phyloP scores from a whole-genome alignment of 1,140 invertebrate genomes.

The Phenacoccus solenopsis region DNA sequence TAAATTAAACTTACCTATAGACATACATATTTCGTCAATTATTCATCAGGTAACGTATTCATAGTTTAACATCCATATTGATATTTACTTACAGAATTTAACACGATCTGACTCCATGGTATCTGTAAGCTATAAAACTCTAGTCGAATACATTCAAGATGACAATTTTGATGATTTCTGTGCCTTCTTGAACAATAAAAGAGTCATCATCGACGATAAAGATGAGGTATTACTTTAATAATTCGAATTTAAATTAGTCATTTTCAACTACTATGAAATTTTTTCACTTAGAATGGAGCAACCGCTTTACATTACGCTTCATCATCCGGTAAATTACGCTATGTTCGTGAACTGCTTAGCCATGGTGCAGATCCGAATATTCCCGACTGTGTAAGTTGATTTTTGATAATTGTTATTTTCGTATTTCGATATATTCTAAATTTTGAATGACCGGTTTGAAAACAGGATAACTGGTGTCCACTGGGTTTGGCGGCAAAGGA shows the following conservation, averaged over 20 bases:
- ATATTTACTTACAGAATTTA: conserved; percentile 38
- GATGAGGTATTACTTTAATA: conserved; percentile 56
- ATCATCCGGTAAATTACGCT: conserved; percentile 59
- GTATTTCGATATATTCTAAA: neutral
- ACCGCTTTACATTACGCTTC: conserved; percentile 83
- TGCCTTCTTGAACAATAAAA: conserved; percentile 65
- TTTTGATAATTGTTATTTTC: neutral
- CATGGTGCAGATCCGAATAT: conserved; percentile 79
- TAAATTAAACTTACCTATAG: neutral
- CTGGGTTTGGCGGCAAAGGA: conserved; percentile 81
- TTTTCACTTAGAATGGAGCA: conserved; percentile 58
- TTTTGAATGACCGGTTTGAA: conserved; percentile 12
- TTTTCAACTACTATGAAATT: neutral
- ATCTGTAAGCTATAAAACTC: conserved; percentile 64
- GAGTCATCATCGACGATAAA: conserved; percentile 70
- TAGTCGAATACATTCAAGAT: conserved; percentile 63
- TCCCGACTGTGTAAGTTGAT: conserved; percentile 57
- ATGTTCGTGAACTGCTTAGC: conserved; percentile 68
- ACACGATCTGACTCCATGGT: conserved; percentile 70
- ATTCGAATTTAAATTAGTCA: neutral
- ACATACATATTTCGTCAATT: too few relatives aligned
- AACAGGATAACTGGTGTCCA: conserved; percentile 81
- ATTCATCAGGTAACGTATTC: neutral
- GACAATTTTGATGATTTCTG: conserved; percentile 67
- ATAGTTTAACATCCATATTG: conserved; percentile 19